Base-by-base conservation (phyloP, 2,113 vertebrate species). In the Otocyon megalotis region DNA sequence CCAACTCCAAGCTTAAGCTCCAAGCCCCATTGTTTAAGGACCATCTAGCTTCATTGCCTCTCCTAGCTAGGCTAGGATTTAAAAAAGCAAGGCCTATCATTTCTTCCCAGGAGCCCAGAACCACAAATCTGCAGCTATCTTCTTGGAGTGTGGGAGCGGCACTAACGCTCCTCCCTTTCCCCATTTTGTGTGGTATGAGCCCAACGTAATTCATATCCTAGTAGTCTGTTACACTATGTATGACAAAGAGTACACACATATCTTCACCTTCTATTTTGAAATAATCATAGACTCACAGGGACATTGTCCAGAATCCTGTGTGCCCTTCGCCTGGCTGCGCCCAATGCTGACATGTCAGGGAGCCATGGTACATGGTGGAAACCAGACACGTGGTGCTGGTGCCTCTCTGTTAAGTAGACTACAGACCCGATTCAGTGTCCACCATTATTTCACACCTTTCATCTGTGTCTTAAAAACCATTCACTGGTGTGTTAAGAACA, bases 281-380 rank as follows among this genome's bases (percentile, higher is more conserved):
- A 28, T 53, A 43, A 72, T 37, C 43, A 63, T 17, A 80, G 82
- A n/a, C 20, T 12, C n/a, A 71, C 32, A 24, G 54, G 32, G n/a
- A 63, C 28, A 15, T 54, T 26, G 20, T 17, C 26, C 43, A 1
- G 32, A 16, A 11, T 56, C 43, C 82, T 28, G 72, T 13, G 50
- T 60, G 13, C 17, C 43, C 53, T 53, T 35, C 13, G 1, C 32
- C 32, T 22, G 15, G 72, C 4, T 24, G 69, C 7, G 4, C 14
- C 63, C 19, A 8, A 0, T 0, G 53, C 32, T 54, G 43, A 54
- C 11, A 3, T 54, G 32, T 17, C 43, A 19, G 1, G 1, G 53
- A 7, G 54, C 53, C 1, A 1, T 1, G 32, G 32, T 26, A 37
- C 20, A 35, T 10, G 8, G 67, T n/a, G 8, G 28, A 48, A n/a